Evolutionary conservation across 2,888 invertebrate species (phyloP).

Genomic region (Congeria kusceri): DNA sequence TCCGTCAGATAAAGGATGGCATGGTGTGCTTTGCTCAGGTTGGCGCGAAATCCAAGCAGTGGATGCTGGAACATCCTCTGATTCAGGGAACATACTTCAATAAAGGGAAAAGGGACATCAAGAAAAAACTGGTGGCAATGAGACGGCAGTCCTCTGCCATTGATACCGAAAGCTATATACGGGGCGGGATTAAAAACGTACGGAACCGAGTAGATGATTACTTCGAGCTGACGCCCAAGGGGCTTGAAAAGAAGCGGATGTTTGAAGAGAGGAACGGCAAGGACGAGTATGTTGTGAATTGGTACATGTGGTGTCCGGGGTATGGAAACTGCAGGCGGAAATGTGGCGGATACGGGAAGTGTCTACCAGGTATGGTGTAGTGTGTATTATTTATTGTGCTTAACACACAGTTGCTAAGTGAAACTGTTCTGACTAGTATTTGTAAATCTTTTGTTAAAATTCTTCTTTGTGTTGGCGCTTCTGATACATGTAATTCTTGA

Average conservation of each 20-base stretch:
- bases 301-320: slow-evolving; percentile 83
- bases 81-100: slow-evolving; percentile 77
- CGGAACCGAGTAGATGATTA: slow-evolving; percentile 80
- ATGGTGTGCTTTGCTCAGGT: slow-evolving; percentile 66
- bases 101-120: slow-evolving; percentile 80
- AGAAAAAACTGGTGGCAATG: slow-evolving; percentile 70
- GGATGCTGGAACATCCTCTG: slow-evolving; percentile 71
- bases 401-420: too few relatives aligned
- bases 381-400: too few relatives aligned
- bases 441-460: too few relatives aligned
- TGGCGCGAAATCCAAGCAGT: slow-evolving; percentile 69
- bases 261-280: slow-evolving; percentile 67
- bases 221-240: slow-evolving; percentile 77
- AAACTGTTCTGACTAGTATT: too few relatives aligned
- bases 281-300: slow-evolving; percentile 81
- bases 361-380: slow-evolving; percentile 66
- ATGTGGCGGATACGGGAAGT: slow-evolving; percentile 80
- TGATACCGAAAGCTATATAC: slow-evolving; percentile 76
- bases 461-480: too few relatives aligned
- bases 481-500: too few relatives aligned
- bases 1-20: slow-evolving; percentile 31
- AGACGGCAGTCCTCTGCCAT: slow-evolving; percentile 70
- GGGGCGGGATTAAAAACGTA: slow-evolving; percentile 73
- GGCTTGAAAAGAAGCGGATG: slow-evolving; percentile 60
- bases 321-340: slow-evolving; percentile 79